These are phyloP conservation scores for Lethrus apterus DNA, from an alignment of 1,140 invertebrate genomes.

Conservation along the genomic window DNA sequence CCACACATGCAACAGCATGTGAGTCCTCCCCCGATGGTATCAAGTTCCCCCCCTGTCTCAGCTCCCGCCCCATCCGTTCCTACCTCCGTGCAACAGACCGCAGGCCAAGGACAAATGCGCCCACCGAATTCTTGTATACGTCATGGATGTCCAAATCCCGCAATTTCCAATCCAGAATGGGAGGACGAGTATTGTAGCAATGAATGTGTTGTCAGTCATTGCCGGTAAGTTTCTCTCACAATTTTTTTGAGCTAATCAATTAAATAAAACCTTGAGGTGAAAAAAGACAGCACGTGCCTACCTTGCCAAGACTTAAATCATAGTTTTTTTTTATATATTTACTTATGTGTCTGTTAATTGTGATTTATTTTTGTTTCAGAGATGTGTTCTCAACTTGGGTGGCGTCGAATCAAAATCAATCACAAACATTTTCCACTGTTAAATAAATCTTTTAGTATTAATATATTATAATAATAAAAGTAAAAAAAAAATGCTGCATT, in stretches of 20 bases:
- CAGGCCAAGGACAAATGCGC: conserved; percentile 43
- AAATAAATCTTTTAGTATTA: conserved; percentile 49
- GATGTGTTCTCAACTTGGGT: conserved; percentile 89
- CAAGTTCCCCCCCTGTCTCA: conserved; percentile 41
- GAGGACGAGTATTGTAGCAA: conserved; percentile 97
- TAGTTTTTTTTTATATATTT: conserved; percentile 5
- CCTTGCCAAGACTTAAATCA: conserved; percentile 9
- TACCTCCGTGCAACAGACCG: conserved; percentile 30
- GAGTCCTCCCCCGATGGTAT: conserved; percentile 42
- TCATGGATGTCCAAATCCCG: conserved; percentile 83
- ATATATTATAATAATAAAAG: conserved; percentile 12
- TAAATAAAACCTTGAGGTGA: neutral
- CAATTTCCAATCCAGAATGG: conserved; percentile 89
- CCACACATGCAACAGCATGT: conserved; percentile 38
- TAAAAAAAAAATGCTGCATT: conserved; percentile 11
- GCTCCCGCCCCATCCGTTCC: conserved; percentile 34
- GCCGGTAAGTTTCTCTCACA: conserved; percentile 57
- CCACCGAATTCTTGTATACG: conserved; percentile 70
- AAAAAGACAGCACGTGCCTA: conserved; percentile 1
- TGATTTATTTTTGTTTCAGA: conserved; percentile 59
- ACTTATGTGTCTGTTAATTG: too few relatives aligned
- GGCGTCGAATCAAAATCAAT: conserved; percentile 68
- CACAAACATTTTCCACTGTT: conserved; percentile 53
- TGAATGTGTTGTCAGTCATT: conserved; percentile 94
- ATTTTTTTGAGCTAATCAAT: neutral